phyloP scores from a whole-genome alignment of 2,888 invertebrate species.

The Aplocera efformata region DNA sequence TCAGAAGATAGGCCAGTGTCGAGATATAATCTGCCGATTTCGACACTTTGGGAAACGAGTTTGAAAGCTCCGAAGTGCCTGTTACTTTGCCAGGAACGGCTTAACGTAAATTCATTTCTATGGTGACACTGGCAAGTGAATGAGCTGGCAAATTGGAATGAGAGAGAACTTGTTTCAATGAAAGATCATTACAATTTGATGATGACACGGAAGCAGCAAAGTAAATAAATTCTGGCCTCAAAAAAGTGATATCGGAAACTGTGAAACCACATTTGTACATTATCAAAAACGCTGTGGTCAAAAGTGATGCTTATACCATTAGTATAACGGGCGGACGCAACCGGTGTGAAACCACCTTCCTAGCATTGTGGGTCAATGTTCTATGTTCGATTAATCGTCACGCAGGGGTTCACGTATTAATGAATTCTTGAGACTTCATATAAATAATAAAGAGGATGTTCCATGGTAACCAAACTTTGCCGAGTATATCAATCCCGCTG shows the following conservation, averaged over 20 bases:
- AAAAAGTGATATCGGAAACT: constrained; percentile 17
- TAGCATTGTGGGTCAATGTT: constrained; percentile 25
- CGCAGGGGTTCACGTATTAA: constrained; percentile 17
- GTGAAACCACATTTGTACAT: constrained; percentile 14
- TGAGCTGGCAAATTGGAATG: too few species aligned
- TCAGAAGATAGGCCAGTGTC: not conserved
- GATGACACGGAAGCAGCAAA: constrained; percentile 9
- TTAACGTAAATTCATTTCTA: constrained; percentile 4
- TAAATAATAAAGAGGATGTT: constrained; percentile 11
- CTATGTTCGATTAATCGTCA: constrained; percentile 19
- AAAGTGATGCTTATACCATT: constrained; percentile 11
- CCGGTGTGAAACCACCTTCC: constrained; percentile 17
- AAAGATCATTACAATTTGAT: not conserved
- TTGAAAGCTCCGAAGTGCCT: constrained; percentile 7
- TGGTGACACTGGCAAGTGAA: not conserved
- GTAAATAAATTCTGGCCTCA: constrained; percentile 11
- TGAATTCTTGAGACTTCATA: constrained; percentile 3
- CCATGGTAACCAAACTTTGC: too few species aligned
- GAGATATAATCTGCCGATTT: not conserved
- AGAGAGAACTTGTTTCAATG: too few species aligned
- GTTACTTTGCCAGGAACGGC: not conserved
- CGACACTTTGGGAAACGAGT: constrained; percentile 8
- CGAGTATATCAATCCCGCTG: too few species aligned
- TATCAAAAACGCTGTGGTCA: constrained; percentile 20
- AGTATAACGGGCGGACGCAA: constrained; percentile 6